Evolutionary conservation across 2,113 vertebrate species (phyloP).

Genomic region (Ranitomeya variabilis): DNA sequence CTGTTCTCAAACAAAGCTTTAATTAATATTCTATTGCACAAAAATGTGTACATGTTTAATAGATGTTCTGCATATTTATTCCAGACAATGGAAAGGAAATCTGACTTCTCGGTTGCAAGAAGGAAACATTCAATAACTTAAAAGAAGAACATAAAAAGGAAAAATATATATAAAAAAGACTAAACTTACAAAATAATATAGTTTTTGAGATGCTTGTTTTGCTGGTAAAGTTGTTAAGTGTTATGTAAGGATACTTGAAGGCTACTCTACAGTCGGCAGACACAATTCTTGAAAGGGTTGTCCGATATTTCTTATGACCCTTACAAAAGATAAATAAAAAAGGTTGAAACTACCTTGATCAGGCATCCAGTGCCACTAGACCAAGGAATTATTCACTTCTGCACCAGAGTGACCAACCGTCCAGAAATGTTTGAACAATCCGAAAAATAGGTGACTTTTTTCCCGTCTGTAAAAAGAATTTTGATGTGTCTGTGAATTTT

Average conservation of each 20-base stretch:
- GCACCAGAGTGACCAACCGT: too few relatives aligned
- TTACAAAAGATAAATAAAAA: too few relatives aligned
- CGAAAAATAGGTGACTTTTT: too few relatives aligned
- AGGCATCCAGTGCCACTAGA: too few relatives aligned
- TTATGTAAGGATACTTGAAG: neutral
- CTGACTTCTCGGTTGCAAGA: slow-evolving; percentile 43
- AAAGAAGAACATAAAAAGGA: neutral
- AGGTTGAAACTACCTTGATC: too few relatives aligned
- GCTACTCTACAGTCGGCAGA: neutral
- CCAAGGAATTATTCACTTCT: too few relatives aligned
- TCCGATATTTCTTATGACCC: neutral
- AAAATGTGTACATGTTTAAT: slow-evolving; percentile 45
- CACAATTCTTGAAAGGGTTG: neutral
- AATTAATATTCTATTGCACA: slow-evolving; percentile 56
- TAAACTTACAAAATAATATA: neutral
- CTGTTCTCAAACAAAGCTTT: slow-evolving; percentile 38
- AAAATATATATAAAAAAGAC: neutral
- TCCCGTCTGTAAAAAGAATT: too few relatives aligned
- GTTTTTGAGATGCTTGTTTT: neutral
- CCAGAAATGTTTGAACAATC: too few relatives aligned
- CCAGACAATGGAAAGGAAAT: slow-evolving; percentile 41
- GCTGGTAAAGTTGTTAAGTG: neutral
- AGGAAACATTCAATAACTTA: slow-evolving; percentile 56
- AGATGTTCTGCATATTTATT: slow-evolving; percentile 25
- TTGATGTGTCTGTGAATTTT: too few relatives aligned